Evolutionary conservation across 1,140 invertebrate species (phyloP).

Genomic region (Zaprionus nigranus): DNA sequence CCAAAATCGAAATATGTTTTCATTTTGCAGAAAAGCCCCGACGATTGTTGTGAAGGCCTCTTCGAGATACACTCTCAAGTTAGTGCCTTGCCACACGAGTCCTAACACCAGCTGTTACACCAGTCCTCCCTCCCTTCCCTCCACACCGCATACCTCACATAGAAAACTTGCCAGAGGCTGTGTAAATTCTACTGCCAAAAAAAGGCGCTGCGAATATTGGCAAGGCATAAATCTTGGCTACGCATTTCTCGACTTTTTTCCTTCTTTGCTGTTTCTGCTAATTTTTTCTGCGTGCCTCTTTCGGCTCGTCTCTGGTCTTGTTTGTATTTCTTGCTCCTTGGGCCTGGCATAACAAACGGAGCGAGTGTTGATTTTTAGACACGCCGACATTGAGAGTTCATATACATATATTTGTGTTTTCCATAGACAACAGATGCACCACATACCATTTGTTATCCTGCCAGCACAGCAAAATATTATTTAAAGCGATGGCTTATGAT

Average conservation of each 20-base stretch:
- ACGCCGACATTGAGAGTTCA: slow-evolving; percentile 5
- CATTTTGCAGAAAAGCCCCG: neutral
- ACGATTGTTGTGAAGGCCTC: neutral
- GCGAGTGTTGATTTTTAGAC: slow-evolving; percentile 29
- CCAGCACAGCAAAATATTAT: neutral
- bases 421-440: slow-evolving; percentile 37
- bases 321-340: slow-evolving; percentile 22
- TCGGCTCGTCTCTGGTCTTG: slow-evolving; percentile 3
- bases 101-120: slow-evolving; percentile 5
- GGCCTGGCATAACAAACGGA: slow-evolving; percentile 28
- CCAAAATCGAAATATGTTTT: neutral
- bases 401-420: slow-evolving; percentile 31
- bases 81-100: neutral
- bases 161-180: neutral
- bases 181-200: slow-evolving; percentile 32
- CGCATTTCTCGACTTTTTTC: slow-evolving; percentile 31
- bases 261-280: slow-evolving; percentile 24
- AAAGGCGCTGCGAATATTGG: slow-evolving; percentile 43
- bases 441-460: slow-evolving; percentile 51
- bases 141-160: neutral
- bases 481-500: neutral
- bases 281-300: neutral
- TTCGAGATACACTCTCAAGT: neutral
- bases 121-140: neutral
- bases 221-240: slow-evolving; percentile 58